Evolutionary conservation across 64 coral and sea anemone species (phyloP), one percentile per base, ranked within the genome.

Genomic region (Montipora sp.): DNA sequence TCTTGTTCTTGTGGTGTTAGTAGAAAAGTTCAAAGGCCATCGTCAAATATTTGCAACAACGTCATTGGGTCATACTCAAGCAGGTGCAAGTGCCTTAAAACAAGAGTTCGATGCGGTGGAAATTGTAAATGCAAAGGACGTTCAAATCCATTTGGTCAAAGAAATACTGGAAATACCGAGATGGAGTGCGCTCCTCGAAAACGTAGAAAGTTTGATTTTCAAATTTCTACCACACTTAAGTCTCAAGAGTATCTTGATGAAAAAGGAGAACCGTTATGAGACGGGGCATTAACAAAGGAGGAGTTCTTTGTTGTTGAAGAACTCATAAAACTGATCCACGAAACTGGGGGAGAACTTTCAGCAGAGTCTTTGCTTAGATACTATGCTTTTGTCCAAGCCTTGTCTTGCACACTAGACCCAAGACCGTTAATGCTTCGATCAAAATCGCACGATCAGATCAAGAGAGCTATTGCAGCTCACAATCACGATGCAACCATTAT

Each of bases 1-100:
- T 75, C 68, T 51, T 89, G 87, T 79, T 78, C 75, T 61, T 89
- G 87, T 89, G 87, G 87, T 58, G 73, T 77, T 19, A 89, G 55
- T 89, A 89, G 75, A 77, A 89, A 89, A 74, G 69, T 49, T 18
- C 75, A 53, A 23, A 0, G 48, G 9, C 48, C n/a, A 12, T n/a
- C 27, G 61, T 61, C 48, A 21, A 89, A 89, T 59, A 57, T 89
- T 77, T 89, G 87, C 75, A 89, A 59, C 73, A 77, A 77, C 43
- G 48, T 55, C 70, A n/a, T 73, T 75, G 87, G 87, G 15, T 75
- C 47, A 58, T 89, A 89, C 73, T 59, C 87, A 0, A 89, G 73
- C 87, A 89, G 87, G 57, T 89, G 87, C 47, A 89, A 89, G 49
- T 89, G 74, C 24, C 57, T 89, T 55, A 50, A 77, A 48, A 47